These are phyloP conservation scores for Salarias fasciatus DNA, from an alignment of 2,797 vertebrate species.

Conservation along the genomic window DNA sequence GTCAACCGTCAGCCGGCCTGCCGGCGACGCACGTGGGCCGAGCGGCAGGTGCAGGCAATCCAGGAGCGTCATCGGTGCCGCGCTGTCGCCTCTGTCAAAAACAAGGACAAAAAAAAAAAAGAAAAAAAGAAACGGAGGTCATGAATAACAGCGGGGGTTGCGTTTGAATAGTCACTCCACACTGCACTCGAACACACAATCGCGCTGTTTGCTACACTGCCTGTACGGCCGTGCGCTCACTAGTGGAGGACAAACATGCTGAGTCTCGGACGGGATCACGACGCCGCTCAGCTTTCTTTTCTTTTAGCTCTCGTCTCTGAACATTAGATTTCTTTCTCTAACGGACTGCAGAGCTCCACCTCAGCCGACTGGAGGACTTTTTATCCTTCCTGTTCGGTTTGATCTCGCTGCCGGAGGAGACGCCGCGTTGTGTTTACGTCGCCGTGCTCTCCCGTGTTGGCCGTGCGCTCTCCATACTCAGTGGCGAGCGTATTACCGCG, in stretches of 20 bases:
- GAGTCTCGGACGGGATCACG: slow-evolving; percentile 38
- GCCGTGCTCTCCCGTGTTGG: too few relatives aligned
- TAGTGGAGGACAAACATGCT: slow-evolving; percentile 28
- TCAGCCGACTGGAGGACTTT: too few relatives aligned
- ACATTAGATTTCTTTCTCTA: too few relatives aligned
- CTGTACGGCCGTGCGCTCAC: slow-evolving; percentile 37
- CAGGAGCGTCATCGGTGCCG: slow-evolving; percentile 38
- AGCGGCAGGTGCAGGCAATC: slow-evolving; percentile 72
- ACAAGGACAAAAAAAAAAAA: slow-evolving; percentile 28
- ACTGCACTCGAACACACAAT: slow-evolving; percentile 47
- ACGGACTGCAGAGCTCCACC: slow-evolving; percentile 34
- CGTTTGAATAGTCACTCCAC: slow-evolving; percentile 53
- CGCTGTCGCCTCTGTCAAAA: slow-evolving; percentile 52
- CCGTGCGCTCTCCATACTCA: slow-evolving; percentile 1
- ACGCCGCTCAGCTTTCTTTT: slow-evolving; percentile 38
- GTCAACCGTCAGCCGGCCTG: slow-evolving; percentile 53
- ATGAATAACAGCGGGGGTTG: slow-evolving; percentile 25
- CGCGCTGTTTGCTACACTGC: not conserved
- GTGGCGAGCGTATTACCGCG: slow-evolving; percentile 37
- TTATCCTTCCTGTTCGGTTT: too few relatives aligned
- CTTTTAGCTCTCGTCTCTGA: too few relatives aligned
- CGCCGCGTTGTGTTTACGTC: too few relatives aligned
- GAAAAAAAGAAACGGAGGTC: slow-evolving; percentile 55
- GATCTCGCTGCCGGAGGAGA: too few relatives aligned
- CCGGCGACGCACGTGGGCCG: slow-evolving; percentile 64